phyloP scores from a whole-genome alignment of 2,888 invertebrate genomes.

The Spicauda simplicius region DNA sequence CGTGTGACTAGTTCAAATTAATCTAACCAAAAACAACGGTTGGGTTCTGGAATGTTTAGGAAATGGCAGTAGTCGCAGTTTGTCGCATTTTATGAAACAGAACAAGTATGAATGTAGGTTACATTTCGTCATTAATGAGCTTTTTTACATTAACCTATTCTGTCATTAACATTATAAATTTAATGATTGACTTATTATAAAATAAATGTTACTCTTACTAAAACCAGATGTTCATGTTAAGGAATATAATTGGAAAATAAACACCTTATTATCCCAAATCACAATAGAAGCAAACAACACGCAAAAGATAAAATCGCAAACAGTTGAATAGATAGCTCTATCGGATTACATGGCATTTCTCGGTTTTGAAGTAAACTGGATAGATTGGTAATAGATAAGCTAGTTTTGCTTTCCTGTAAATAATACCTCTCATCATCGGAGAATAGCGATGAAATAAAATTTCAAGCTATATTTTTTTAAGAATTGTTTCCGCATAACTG shows the following conservation, averaged over 20 bases:
- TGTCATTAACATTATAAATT: too few species aligned
- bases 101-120: too few species aligned
- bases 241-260: slow-evolving; percentile 3
- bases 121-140: too few species aligned
- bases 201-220: neutral
- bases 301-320: slow-evolving; percentile 46
- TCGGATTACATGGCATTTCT: slow-evolving; percentile 55
- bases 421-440: slow-evolving; percentile 38
- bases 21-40: too few species aligned
- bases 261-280: slow-evolving; percentile 4
- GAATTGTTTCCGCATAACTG: too few species aligned
- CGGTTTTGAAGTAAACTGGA: slow-evolving; percentile 39
- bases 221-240: neutral
- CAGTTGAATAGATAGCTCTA: slow-evolving; percentile 46
- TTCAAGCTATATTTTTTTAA: too few species aligned
- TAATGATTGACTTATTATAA: too few species aligned
- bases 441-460: neutral
- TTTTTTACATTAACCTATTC: too few species aligned
- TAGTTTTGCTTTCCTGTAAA: slow-evolving; percentile 48
- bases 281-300: slow-evolving; percentile 39
- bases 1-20: too few species aligned
- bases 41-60: too few species aligned
- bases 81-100: too few species aligned
- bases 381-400: slow-evolving; percentile 46
- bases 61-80: too few species aligned